Base-by-base conservation (phyloP, 2,888 invertebrate genomes). In the Cerastis leucographa region DNA sequence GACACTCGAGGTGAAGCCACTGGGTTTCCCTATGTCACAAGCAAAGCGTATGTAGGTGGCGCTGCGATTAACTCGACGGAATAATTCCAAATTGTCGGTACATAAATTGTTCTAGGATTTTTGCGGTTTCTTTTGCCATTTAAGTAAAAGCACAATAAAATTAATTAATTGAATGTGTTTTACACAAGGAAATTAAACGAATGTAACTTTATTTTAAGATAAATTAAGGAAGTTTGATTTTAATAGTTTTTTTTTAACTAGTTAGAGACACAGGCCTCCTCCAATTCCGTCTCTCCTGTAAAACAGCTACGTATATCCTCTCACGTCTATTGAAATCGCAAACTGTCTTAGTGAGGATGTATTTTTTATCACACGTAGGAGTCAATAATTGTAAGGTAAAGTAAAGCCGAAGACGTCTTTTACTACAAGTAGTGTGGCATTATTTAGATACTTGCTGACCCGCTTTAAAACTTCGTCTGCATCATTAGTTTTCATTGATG, bases 1-100 rank as follows among this genome's bases (percentile, higher is more conserved):
- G 82, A 78, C 82, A 84, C 5, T 22, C 71, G 79, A 81, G 85
- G 83, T 81, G 65, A 81, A 73, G 35, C 74, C 67, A 12, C 40
- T 25, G 80, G 76, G 65, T 76, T 89, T 85, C 62, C 76, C 86
- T 84, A 44, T 14, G 22, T 62, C 19, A 61, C 12, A 46, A 56
- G 2, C 64, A 71, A 25, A 56, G 29, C 54, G 35, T 51, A 44
- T 65, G 66, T 64, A 61, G 69, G 29, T 40, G 62, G 62, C 62
- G n/a, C 42, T 17, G 2, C 29, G 9, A 44, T 76, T 61, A 35
- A 3, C 12, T 40, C 44, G 22, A n/a, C 35, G 12, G 54, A 74
- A 82, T 71, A 44, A 51, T 49, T 40, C 40, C 17, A 6, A 64
- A 68, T 40, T 25, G 0, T 54, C 14, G 4, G 14, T 9, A 5